Evolutionary conservation across 2,888 invertebrate genomes (phyloP), one percentile per base, ranked within the genome.

Genomic region (Bombylius discolor): DNA sequence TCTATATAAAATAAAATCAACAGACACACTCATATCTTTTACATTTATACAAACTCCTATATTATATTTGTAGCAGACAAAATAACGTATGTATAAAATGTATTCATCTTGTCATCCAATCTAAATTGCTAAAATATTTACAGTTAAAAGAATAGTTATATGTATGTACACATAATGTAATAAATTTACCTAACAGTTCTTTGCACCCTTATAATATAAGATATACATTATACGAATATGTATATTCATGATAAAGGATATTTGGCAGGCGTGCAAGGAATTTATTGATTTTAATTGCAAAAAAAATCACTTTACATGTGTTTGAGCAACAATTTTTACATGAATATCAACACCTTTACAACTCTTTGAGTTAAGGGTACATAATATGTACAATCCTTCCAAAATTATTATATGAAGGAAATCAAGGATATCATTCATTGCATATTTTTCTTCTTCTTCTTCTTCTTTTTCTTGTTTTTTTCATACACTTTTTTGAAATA

Each of bases 261-360:
- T 53, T 56, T 50, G 53, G 55, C 56, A 52, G 48, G 49, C 51
- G 54, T 54, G 52, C 53, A 56, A 56, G 54, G 57, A 59, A 59
- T 59, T 59, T 59, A 57, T 59, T 52, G 59, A 59, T 57, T 59
- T 59, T 59, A 59, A 59, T 59, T 59, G 57, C 53, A 59, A 49
- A 52, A 55, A 55, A 47, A 51, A 14, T 14, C 5, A 14, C 7
- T 14, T 11, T 56, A 42, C 11, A 11, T 36, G 34, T 36, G 5
- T 36, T 11, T 42, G 5, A 42, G 39, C 11, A 42, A 42, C 11
- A 42, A 42, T 42, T 11, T 42, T 42, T 42, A 23, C 23, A 23
- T 23, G 23, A 23, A 23, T 23, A 23, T 23, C 23, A 23, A 23
- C 23, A 23, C 23, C 23, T 23, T 23, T 23, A 23, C 23, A 23